A percentile compares a stretch with the other conserved stretches of the same genome.
Evolutionary conservation across 2,888 invertebrate species (phyloP).

Genomic region (Copidosoma aretas): DNA sequence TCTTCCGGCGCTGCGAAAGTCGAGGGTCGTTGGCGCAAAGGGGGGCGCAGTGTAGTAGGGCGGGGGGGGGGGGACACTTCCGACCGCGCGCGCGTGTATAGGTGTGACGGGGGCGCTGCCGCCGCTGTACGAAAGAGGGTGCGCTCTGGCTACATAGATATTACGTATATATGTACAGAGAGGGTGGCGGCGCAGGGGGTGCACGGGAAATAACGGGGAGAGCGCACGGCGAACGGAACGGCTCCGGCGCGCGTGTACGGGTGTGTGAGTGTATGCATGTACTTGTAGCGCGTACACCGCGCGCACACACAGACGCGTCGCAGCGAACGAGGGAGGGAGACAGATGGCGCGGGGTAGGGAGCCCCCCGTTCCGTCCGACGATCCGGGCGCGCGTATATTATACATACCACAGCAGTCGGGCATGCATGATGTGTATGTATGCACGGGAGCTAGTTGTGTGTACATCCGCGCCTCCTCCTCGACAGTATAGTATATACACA

Average conservation of each 20-base stretch:
- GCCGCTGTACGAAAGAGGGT: background rate
- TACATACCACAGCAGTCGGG: no score
- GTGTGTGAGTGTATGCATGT: background rate
- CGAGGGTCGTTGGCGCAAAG: conserved; percentile 30
- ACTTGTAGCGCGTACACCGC: no score
- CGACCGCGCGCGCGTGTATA: background rate
- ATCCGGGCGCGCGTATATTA: no score
- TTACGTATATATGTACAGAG: background rate
- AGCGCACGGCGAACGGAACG: conserved; percentile 58
- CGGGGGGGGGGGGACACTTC: background rate
- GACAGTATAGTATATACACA: background rate
- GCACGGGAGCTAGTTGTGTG: conserved; percentile 54
- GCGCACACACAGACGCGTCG: no score
- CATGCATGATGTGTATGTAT: conserved; percentile 52
- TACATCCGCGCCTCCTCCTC: background rate
- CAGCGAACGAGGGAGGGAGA: conserved; percentile 14
- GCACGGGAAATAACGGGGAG: conserved; percentile 47
- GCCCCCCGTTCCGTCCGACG: conserved; percentile 58
- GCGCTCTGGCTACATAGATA: background rate
- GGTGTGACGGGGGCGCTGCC: background rate
- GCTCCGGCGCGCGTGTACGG: conserved; percentile 36
- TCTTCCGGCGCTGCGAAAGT: conserved; percentile 31
- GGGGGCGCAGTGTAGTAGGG: background rate
- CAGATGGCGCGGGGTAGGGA: conserved; percentile 7
- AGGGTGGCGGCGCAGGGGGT: background rate